Percentiles rank a stretch among this genome's conserved stretches.
Evolutionary conservation across 35 echinoderm and acorn worm genomes (phyloP).

Genomic region (Ptychodera flava): DNA sequence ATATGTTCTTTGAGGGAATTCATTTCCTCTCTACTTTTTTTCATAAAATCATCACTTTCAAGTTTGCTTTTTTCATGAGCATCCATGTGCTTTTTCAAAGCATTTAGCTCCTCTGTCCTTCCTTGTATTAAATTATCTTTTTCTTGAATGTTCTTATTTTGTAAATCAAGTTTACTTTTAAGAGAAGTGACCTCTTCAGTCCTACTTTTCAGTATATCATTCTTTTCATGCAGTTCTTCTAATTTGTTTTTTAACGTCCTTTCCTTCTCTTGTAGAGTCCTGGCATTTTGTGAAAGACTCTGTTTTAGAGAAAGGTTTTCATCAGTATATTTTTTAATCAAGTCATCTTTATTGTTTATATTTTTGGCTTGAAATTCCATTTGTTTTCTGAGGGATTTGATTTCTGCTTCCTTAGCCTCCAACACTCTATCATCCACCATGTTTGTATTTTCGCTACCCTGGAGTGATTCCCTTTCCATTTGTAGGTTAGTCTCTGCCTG

Average conservation of each 20-base stretch:
- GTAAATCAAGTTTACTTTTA: background rate
- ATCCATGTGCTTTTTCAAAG: background rate
- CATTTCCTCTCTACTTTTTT: conserved; percentile 36
- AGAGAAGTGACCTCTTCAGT: conserved; percentile 32
- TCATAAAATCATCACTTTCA: background rate
- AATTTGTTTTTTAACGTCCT: conserved; percentile 42
- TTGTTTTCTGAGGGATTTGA: conserved; percentile 6
- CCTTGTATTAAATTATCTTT: background rate
- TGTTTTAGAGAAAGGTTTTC: background rate
- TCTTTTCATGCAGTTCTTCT: conserved; percentile 48
- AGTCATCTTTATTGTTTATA: background rate
- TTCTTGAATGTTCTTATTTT: background rate
- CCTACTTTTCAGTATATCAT: conserved; percentile 47
- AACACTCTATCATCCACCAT: conserved; percentile 1
- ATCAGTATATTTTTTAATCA: background rate
- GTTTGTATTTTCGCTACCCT: background rate
- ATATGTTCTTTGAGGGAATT: conserved; percentile 65
- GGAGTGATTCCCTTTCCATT: background rate
- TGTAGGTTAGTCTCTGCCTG: background rate
- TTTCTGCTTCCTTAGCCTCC: conserved; percentile 55
- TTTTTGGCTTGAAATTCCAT: conserved; percentile 8
- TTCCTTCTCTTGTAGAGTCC: background rate
- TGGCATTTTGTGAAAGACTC: background rate
- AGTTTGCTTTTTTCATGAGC: background rate
- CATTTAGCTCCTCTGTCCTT: background rate